A percentile compares a stretch with the other conserved stretches of the same genome.
phyloP scores from a whole-genome alignment of 2,113 vertebrate species.

The Prinia subflava region DNA sequence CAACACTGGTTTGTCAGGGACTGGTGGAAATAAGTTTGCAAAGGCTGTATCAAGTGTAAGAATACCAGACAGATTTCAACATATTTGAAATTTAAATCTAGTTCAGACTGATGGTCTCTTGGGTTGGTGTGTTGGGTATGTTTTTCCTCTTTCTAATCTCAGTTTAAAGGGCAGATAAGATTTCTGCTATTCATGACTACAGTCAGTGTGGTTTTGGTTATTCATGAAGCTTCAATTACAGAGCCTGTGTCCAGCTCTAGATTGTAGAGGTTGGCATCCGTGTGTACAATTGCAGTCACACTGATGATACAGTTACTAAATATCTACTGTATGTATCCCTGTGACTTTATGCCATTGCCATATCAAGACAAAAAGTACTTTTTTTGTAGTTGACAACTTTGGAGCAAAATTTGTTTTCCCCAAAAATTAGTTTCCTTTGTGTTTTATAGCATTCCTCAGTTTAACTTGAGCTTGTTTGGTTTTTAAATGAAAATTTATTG shows the following conservation, averaged over 20 bases:
- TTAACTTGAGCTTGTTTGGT: background rate
- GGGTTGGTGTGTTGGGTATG: background rate
- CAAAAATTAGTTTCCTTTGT: background rate
- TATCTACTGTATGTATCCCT: background rate
- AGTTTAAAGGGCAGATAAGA: background rate
- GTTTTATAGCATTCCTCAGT: background rate
- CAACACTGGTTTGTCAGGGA: background rate
- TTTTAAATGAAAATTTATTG: background rate
- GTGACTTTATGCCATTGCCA: background rate
- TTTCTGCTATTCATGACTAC: background rate
- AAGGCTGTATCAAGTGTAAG: background rate
- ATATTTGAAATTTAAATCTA: no score
- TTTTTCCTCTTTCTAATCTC: background rate
- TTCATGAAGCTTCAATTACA: background rate
- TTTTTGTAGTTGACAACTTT: background rate
- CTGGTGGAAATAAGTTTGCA: background rate
- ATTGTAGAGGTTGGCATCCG: background rate
- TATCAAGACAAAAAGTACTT: background rate
- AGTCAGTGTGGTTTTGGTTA: background rate
- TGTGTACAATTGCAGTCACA: background rate
- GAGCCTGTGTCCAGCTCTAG: background rate
- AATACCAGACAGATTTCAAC: background rate
- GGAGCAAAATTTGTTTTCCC: background rate
- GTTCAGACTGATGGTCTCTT: background rate
- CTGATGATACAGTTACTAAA: background rate